These are phyloP conservation scores for Pogonomyrmex barbatus DNA, from an alignment of 1,140 invertebrate species.

Conservation along the genomic window DNA sequence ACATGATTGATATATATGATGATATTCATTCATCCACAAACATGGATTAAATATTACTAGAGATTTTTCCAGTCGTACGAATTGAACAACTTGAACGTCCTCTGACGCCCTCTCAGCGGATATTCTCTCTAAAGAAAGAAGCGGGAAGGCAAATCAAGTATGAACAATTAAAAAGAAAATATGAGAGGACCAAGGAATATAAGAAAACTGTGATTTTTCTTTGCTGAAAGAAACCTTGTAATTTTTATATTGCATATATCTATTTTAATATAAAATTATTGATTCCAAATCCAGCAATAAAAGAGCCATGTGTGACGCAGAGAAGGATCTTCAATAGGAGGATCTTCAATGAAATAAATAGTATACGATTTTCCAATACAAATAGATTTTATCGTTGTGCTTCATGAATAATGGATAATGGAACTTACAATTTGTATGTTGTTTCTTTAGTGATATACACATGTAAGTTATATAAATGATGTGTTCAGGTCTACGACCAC, in stretches of 20 bases:
- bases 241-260: not conserved
- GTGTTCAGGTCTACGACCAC: constrained; percentile 31
- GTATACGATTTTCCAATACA: constrained; percentile 65
- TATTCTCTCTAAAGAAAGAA: not conserved
- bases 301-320: not conserved
- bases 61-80: not conserved
- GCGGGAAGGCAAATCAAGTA: not conserved
- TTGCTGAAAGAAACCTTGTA: not conserved
- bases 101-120: not conserved
- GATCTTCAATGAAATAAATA: constrained; percentile 58
- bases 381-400: constrained; percentile 71
- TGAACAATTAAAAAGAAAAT: constrained; percentile 10
- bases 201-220: not conserved
- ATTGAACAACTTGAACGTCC: not conserved
- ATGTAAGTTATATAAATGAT: constrained; percentile 67
- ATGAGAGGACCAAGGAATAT: not conserved
- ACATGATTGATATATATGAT: constrained; percentile 2
- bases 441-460: constrained; percentile 63
- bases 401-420: constrained; percentile 71
- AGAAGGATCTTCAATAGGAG: not conserved
- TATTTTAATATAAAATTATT: constrained; percentile 7
- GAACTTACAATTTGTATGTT: constrained; percentile 69
- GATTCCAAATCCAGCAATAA: not conserved
- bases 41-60: constrained; percentile 6
- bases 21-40: constrained; percentile 1